Conservation (phyloP, 1,140 invertebrate species). For the Anastrepha obliqua region DNA sequence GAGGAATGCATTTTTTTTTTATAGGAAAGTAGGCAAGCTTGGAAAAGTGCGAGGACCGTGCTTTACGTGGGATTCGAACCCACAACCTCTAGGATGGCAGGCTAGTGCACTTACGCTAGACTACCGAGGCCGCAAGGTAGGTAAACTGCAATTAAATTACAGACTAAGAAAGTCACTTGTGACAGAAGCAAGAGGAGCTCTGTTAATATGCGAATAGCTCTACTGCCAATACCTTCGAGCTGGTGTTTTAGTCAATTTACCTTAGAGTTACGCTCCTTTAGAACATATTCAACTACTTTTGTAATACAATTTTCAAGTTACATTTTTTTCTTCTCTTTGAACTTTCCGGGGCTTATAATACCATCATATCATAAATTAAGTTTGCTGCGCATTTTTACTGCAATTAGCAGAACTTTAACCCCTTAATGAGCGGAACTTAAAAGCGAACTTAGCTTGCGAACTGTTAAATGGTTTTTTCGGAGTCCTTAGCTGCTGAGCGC, state of each 20-base stretch:
- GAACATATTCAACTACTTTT: neutral
- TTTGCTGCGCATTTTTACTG: conserved; percentile 4
- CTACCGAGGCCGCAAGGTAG: too few relatives aligned
- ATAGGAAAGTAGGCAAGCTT: too few relatives aligned
- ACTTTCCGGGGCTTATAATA: conserved; percentile 12
- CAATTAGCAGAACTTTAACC: conserved; percentile 33
- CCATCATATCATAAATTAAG: conserved; percentile 33
- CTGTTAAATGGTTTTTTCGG: neutral
- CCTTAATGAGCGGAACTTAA: conserved; percentile 29
- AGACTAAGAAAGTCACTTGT: too few relatives aligned
- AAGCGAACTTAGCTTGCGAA: conserved; percentile 22
- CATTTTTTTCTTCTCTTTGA: neutral
- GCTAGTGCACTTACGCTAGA: too few relatives aligned
- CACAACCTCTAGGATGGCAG: too few relatives aligned
- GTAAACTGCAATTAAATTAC: too few relatives aligned
- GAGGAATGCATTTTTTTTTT: too few relatives aligned
- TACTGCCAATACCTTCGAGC: too few relatives aligned
- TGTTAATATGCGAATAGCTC: too few relatives aligned
- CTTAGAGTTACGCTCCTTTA: neutral
- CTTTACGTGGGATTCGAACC: too few relatives aligned
- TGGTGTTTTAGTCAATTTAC: neutral
- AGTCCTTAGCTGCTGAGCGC: neutral
- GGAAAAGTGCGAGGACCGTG: too few relatives aligned
- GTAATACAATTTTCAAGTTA: neutral
- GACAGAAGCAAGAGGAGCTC: too few relatives aligned